phyloP scores from a whole-genome alignment of 2,797 vertebrate genomes.

The Florisuga fusca region DNA sequence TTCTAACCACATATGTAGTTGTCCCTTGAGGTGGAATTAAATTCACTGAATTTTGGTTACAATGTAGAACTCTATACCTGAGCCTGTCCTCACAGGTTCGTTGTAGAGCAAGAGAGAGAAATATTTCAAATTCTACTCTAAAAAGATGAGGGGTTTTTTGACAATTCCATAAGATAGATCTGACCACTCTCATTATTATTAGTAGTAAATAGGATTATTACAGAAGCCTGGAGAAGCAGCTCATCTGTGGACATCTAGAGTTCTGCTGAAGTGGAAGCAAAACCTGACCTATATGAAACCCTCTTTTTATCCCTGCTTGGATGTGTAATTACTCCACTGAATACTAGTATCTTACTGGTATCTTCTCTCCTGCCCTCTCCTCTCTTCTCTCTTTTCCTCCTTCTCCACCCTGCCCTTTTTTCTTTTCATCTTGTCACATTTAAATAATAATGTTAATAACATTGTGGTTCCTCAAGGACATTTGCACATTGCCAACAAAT shows the following conservation, averaged over 20 bases:
- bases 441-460: neutral
- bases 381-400: fast-evolving
- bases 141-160: neutral
- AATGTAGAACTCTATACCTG: neutral
- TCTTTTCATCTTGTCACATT: neutral
- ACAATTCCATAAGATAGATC: neutral
- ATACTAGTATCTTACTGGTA: neutral
- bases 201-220: neutral
- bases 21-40: neutral
- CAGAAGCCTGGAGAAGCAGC: neutral
- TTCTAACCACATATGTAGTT: neutral
- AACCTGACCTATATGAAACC: neutral
- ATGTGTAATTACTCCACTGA: neutral
- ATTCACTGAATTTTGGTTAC: neutral
- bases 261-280: neutral
- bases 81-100: neutral
- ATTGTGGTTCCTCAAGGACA: neutral
- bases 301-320: neutral
- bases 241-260: neutral
- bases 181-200: neutral
- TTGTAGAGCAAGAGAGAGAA: neutral
- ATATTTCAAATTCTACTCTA: neutral
- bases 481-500: neutral
- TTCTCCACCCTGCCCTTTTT: fast-evolving
- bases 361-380: neutral